Percentiles rank a stretch among this genome's conserved stretches.
phyloP scores from a whole-genome alignment of 2,797 vertebrate species.

The Chelon auratus region DNA sequence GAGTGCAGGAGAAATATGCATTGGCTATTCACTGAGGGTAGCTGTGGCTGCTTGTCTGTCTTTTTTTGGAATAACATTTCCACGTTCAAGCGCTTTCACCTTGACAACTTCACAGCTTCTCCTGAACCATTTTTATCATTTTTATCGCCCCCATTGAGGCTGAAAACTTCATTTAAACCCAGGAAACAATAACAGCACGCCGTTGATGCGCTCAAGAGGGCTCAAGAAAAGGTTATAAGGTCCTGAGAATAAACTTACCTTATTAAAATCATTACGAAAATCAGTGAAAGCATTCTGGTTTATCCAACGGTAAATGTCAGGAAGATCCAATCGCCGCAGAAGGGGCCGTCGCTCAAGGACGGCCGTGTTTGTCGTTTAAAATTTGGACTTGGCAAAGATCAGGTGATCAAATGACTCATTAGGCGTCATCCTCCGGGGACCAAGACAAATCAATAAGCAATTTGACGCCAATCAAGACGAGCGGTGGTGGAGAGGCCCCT shows the following conservation, averaged over 20 bases:
- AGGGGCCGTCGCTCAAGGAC: not conserved
- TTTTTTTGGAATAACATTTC: slow-evolving; percentile 14
- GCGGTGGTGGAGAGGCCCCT: not conserved
- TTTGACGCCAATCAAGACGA: slow-evolving; percentile 5
- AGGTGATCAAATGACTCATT: slow-evolving; percentile 4
- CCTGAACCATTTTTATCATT: slow-evolving; percentile 16
- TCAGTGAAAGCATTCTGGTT: not conserved
- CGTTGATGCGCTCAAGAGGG: not conserved
- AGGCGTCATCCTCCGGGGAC: not conserved
- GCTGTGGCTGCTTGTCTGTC: slow-evolving; percentile 7
- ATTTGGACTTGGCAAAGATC: not conserved
- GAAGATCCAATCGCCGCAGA: not conserved
- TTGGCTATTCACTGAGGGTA: slow-evolving; percentile 3
- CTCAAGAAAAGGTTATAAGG: not conserved
- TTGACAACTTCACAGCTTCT: slow-evolving; percentile 13
- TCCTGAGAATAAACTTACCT: not conserved
- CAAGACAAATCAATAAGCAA: slow-evolving; percentile 6
- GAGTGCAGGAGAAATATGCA: slow-evolving; percentile 30
- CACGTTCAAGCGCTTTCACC: slow-evolving; percentile 39
- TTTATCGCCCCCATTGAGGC: not conserved
- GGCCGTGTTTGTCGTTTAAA: not conserved
- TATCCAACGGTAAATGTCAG: not conserved
- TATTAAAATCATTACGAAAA: not conserved
- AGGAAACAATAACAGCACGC: not conserved
- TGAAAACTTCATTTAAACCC: slow-evolving; percentile 18